Evolutionary conservation across 2,797 vertebrate genomes (phyloP), one percentile per base, ranked within the genome.

Genomic region (Sphenodon punctatus): DNA sequence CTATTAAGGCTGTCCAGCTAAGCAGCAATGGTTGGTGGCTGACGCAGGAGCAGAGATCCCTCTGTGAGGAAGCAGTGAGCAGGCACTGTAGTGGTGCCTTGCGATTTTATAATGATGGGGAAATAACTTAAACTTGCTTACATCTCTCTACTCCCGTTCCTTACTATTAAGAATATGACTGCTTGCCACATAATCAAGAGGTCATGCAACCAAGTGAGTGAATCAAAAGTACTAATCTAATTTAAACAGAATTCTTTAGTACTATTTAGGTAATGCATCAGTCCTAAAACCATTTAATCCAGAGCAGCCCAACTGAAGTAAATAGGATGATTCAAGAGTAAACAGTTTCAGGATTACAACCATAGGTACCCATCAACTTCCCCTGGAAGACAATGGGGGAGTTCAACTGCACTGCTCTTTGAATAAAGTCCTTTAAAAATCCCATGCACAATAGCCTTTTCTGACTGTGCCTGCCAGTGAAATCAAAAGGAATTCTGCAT

Each of bases 401-500:
- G n/a, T n/a, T 84, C 66, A 72, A 8, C 59, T 48, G 70, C 39
- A 27, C 25, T n/a, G 74, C 81, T 71, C 84, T 89, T 73, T 78
- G 68, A 86, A 83, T 75, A 86, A 71, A 25, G 22, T 64, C 82
- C 46, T 81, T 75, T 6, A 22, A 67, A 65, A 61, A 75, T 78
- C 75, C 80, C 36, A 68, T 9, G 64, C 36, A n/a, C 74, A 74
- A 81, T 76, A 83, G 78, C 66, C 63, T 78, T 81, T 75, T 63
- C 39, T 56, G 20, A 2, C 1, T 51, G 61, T 73, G 73, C 32
- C 43, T 85, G 74, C 78, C 78, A 83, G 43, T 77, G 51, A 64
- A 88, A 72, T 39, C 68, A 88, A 67, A 55, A 84, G 66, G 32
- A 51, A 3, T 59, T 61, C 55, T 59, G 6, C 48, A 36, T 27